These are phyloP conservation scores for Apomyelois bistriatella DNA, from an alignment of 2,888 invertebrate genomes.

Conservation along the genomic window DNA sequence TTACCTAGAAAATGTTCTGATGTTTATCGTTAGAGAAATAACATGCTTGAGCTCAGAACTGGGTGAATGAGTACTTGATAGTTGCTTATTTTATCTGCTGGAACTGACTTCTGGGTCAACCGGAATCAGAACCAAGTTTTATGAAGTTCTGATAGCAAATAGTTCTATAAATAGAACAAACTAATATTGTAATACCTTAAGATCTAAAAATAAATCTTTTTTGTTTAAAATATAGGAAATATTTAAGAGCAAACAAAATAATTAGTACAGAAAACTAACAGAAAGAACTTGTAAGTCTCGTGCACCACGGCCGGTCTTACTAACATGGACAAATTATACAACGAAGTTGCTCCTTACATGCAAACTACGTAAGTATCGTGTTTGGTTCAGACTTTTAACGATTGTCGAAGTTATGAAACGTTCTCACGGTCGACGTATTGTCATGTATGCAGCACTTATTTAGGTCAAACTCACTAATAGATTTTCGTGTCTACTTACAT, in stretches of 20 bases:
- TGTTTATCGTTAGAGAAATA: conserved; percentile 20
- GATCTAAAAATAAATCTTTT: not conserved
- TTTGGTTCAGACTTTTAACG: conserved; percentile 32
- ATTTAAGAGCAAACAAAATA: not conserved
- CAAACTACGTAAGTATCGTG: conserved; percentile 55
- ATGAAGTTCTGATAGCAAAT: not conserved
- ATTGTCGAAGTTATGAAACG: conserved; percentile 62
- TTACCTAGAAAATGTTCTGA: conserved; percentile 18
- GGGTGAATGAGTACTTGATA: conserved; percentile 25
- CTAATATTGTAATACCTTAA: too few species aligned
- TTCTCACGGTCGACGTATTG: conserved; percentile 63
- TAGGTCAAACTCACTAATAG: conserved; percentile 35
- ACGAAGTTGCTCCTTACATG: conserved; percentile 38
- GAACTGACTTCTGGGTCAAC: conserved; percentile 1
- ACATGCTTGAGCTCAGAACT: conserved; percentile 26
- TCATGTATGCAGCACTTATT: conserved; percentile 41
- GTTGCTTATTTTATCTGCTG: not conserved
- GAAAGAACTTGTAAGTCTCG: not conserved
- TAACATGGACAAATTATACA: conserved; percentile 36
- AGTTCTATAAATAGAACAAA: too few species aligned
- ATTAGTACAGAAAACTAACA: not conserved
- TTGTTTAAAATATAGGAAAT: not conserved
- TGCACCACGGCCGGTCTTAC: conserved; percentile 10
- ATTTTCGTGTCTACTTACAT: conserved; percentile 21
- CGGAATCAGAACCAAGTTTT: not conserved